A percentile compares a stretch with the other conserved stretches of the same genome.
Conservation (phyloP, 2,113 vertebrate species). For the Neolamprologus ventralis region DNA sequence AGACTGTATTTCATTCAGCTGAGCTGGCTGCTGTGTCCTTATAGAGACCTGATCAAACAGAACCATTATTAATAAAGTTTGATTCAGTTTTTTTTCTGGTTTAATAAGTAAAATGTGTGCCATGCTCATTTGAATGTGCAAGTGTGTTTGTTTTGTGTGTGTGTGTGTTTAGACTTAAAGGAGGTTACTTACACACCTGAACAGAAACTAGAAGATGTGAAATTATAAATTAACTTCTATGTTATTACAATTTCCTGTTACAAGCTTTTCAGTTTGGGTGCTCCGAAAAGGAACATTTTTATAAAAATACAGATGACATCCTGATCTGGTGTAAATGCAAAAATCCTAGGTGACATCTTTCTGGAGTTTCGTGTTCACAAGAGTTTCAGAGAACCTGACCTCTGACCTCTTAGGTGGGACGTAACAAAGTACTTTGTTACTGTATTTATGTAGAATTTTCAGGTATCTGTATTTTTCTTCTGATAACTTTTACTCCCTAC, state of each 20-base stretch:
- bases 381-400: not conserved
- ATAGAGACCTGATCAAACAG: not conserved
- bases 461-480: not conserved
- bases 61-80: not conserved
- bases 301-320: not conserved
- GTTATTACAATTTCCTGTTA: not conserved
- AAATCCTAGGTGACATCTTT: not conserved
- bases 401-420: not conserved
- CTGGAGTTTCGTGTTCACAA: not conserved
- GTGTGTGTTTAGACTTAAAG: not conserved
- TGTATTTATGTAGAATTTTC: not conserved
- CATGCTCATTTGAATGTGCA: not conserved
- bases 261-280: not conserved
- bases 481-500: not conserved
- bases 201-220: not conserved
- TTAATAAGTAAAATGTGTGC: not conserved
- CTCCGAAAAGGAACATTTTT: not conserved
- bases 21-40: not conserved
- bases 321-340: not conserved
- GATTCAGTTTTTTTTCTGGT: not conserved
- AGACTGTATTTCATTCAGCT: not conserved
- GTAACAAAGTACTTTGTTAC: accelerated
- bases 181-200: not conserved
- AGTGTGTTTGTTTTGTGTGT: not conserved
- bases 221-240: not conserved